Evolutionary conservation across 2,888 invertebrate species (phyloP).

Genomic region (Caenorhabditis zanzibari): DNA sequence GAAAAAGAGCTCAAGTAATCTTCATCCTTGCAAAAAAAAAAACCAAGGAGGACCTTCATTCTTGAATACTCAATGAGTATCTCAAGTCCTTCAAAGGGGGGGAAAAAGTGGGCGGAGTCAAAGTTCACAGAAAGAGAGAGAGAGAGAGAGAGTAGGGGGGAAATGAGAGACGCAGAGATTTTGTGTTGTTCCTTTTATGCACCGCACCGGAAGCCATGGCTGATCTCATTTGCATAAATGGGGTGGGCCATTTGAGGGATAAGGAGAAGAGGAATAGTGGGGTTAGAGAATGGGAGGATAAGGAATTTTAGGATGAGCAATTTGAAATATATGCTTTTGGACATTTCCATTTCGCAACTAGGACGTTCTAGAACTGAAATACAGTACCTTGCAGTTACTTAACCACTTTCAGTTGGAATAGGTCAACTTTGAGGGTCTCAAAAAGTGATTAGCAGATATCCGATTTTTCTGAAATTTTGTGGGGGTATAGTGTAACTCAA

Average conservation of each 20-base stretch:
- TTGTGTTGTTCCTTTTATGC: neutral
- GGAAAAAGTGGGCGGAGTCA: constrained; percentile 5
- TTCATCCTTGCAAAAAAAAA: neutral
- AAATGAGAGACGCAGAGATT: constrained; percentile 7
- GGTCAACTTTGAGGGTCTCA: no score
- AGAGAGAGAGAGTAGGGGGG: neutral
- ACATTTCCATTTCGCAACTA: no score
- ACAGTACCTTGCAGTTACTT: no score
- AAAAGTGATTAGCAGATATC: no score
- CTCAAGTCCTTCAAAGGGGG: neutral
- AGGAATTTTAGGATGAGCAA: no score
- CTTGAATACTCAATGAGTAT: neutral
- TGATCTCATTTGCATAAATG: constrained; percentile 46
- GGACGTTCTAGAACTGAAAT: no score
- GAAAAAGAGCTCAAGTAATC: neutral
- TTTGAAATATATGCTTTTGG: no score
- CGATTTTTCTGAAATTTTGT: no score
- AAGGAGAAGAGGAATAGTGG: neutral
- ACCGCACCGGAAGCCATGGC: constrained; percentile 31
- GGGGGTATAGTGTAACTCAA: no score
- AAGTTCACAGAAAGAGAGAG: constrained; percentile 1
- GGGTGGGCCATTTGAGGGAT: constrained; percentile 5
- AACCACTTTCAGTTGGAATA: no score
- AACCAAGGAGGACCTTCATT: neutral
- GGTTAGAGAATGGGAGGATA: neutral